Conservation (phyloP, 2,113 vertebrate genomes). For the Climacteris rufus region DNA sequence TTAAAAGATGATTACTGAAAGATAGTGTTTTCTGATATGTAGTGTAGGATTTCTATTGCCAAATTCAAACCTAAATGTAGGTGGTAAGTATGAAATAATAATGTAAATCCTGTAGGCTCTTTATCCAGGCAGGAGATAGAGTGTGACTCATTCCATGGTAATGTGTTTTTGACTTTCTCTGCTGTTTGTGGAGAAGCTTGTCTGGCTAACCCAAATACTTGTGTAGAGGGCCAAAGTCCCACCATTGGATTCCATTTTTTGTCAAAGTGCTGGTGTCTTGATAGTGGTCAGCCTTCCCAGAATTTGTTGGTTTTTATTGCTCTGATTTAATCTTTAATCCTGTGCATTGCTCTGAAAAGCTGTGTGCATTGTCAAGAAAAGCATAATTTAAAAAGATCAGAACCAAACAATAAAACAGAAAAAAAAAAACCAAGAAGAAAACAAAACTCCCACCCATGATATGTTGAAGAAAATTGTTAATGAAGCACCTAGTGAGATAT, state of each 20-base stretch:
- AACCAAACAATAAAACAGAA: no score
- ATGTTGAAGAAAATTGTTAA: neutral
- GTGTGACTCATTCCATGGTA: neutral
- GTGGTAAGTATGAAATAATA: conserved; percentile 22
- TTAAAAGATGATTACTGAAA: neutral
- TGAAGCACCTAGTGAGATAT: neutral
- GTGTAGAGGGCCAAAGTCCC: neutral
- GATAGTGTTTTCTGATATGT: neutral
- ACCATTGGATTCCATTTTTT: neutral
- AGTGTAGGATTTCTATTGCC: conserved; percentile 8
- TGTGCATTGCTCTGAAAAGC: neutral
- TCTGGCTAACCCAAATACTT: neutral
- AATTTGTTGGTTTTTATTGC: neutral
- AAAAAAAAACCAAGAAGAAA: neutral
- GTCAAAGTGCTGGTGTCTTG: neutral
- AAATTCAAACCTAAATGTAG: conserved; percentile 27
- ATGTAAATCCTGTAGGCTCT: neutral
- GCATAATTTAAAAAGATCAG: neutral
- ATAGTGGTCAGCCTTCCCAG: neutral
- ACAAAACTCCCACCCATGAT: neutral
- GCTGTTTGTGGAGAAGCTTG: neutral
- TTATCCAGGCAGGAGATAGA: neutral
- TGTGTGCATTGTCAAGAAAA: neutral
- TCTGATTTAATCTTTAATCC: neutral
- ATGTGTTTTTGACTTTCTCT: neutral